Evolutionary conservation across 2,113 vertebrate species (phyloP), one percentile per base, ranked within the genome.

Genomic region (Jacana jacana): DNA sequence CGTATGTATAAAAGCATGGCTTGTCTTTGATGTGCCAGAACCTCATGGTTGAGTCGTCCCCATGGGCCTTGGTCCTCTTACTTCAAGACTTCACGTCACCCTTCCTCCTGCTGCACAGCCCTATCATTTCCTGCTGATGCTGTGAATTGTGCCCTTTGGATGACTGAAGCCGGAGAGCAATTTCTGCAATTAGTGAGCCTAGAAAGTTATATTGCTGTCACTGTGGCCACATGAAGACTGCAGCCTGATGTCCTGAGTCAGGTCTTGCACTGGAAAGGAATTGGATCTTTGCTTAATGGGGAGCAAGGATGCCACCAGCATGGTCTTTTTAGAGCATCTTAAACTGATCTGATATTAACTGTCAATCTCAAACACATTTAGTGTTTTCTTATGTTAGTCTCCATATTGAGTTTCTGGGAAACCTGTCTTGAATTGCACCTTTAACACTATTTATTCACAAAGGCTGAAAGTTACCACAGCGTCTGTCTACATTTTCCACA

Each of bases 201-300:
- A 48, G 46, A 89, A 76, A 48, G 14, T 61, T 80, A 30, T 66
- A 15, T 8, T 88, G 33, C 37, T 44, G 46, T 90, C 0, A 0
- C 46, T 0, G 0, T 17, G n/a, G 76, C 60, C 15, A 1, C n/a
- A 10, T 0, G 0, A 58, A 80, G 63, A 39, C 75, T 71, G 35
- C 35, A 28, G 35, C 35, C 39, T 44, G 30, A 42, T 48, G 28
- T 65, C n/a, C 25, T 5, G 27, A 84, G 65, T 75, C 61, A 35
- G 30, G 49, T 88, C 83, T 80, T 80, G 30, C 13, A 16, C 13
- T 72, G 54, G 49, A 73, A 90, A 69, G 40, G 57, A 44, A 31
- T 39, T 44, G 22, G 11, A 31, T 69, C 49, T 81, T 63, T 49
- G 17, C 19, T 66, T 70, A 64, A 24, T 11, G 28, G 19, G 28